Conservation (phyloP, 2,797 vertebrate species). For the Rhabdophis nuchalis region DNA sequence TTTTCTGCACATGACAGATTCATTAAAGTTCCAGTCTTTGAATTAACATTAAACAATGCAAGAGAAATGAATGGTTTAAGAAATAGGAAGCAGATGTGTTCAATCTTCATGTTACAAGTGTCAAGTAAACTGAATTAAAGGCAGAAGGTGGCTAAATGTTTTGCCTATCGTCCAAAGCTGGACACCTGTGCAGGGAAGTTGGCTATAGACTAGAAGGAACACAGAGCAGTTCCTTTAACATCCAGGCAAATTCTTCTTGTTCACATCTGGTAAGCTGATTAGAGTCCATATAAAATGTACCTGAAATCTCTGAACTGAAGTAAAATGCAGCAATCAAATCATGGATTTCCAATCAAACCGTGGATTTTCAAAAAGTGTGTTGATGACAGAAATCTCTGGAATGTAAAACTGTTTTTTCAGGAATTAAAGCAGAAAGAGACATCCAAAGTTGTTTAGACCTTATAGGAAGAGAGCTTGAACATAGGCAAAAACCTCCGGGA, state of each 20-base stretch:
- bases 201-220: neutral
- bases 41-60: constrained; percentile 24
- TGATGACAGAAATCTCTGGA: neutral
- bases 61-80: constrained; percentile 22
- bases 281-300: neutral
- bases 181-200: neutral
- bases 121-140: constrained; percentile 22
- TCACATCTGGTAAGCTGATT: constrained; percentile 1
- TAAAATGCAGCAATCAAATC: neutral
- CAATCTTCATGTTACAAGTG: neutral
- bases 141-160: neutral
- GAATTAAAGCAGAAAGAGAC: neutral
- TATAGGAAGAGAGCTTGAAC: no score
- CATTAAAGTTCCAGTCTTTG: neutral
- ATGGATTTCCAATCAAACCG: no score
- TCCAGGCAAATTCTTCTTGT: constrained; percentile 10
- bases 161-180: constrained; percentile 18
- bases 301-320: neutral
- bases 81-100: constrained; percentile 27
- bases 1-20: constrained; percentile 48
- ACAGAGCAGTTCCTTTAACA: neutral
- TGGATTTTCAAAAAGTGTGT: neutral
- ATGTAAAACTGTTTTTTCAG: neutral
- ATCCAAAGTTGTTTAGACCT: neutral
- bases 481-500: neutral